A percentile compares a stretch with the other conserved stretches of the same genome.
These are phyloP conservation scores for Phrynocephalus versicolor DNA, from an alignment of 2,113 vertebrate species.

Conservation along the genomic window DNA sequence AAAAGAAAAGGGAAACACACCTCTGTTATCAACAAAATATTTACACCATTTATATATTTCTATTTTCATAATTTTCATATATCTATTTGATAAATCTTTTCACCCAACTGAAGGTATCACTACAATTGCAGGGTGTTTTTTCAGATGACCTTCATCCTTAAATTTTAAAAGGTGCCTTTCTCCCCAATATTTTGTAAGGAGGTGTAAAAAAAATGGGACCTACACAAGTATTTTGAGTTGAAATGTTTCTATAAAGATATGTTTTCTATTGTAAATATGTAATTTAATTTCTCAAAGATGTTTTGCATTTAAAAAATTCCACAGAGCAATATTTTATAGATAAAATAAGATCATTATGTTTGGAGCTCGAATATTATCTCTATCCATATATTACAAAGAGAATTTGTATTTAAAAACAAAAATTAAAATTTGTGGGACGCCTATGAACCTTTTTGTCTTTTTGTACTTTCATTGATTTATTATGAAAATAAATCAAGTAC, in stretches of 20 bases:
- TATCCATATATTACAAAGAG: conserved; percentile 80
- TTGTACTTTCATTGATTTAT: conserved; percentile 88
- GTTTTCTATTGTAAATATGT: conserved; percentile 83
- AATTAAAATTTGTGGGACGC: conserved; percentile 78
- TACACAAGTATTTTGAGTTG: conserved; percentile 69
- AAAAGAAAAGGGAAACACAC: conserved; percentile 50
- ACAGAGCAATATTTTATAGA: conserved; percentile 80
- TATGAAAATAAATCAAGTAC: conserved; percentile 82
- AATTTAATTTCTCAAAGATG: conserved; percentile 76
- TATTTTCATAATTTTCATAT: conserved; percentile 57
- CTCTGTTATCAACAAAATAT: conserved; percentile 58
- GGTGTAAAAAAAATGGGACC: conserved; percentile 61
- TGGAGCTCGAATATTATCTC: conserved; percentile 80
- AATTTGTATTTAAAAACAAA: conserved; percentile 86
- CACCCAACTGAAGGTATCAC: conserved; percentile 45
- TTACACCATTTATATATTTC: conserved; percentile 47
- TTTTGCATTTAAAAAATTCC: conserved; percentile 75
- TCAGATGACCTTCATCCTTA: conserved; percentile 57
- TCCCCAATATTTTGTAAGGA: conserved; percentile 73
- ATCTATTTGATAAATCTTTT: conserved; percentile 53
- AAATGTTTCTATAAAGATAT: conserved; percentile 66
- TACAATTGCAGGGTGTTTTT: conserved; percentile 64
- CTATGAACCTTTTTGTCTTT: conserved; percentile 59
- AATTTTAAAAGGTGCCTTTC: conserved; percentile 66
- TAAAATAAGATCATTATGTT: conserved; percentile 79